These are phyloP conservation scores for Leucoma salicis DNA, from an alignment of 2,888 invertebrate species.

Conservation along the genomic window DNA sequence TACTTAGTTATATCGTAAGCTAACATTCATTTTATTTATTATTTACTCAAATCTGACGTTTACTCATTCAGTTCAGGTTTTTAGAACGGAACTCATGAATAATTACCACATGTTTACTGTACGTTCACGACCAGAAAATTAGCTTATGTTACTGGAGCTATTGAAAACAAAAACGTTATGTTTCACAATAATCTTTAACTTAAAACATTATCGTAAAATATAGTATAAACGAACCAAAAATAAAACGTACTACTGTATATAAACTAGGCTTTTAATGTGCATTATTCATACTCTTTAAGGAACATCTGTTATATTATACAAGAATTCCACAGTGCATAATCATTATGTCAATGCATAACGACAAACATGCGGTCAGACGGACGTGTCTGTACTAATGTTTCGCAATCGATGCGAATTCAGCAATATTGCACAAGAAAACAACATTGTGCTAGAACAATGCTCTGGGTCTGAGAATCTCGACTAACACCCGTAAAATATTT, in stretches of 20 bases:
- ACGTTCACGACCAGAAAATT: background rate
- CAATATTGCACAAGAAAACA: slow-evolving; percentile 73
- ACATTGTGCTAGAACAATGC: slow-evolving; percentile 73
- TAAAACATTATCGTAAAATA: too few species aligned
- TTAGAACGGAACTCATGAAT: slow-evolving; percentile 8
- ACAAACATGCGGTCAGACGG: slow-evolving; percentile 54
- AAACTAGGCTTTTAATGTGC: too few species aligned
- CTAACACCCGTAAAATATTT: slow-evolving; percentile 47
- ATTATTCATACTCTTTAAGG: too few species aligned
- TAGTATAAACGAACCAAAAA: too few species aligned
- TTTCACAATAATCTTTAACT: too few species aligned
- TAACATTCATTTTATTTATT: slow-evolving; percentile 8
- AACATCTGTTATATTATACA: too few species aligned
- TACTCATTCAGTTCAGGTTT: slow-evolving; percentile 7
- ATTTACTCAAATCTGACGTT: slow-evolving; percentile 5
- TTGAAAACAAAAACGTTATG: too few species aligned
- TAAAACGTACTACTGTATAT: too few species aligned
- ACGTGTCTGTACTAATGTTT: slow-evolving; percentile 60
- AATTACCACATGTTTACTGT: background rate
- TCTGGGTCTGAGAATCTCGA: slow-evolving; percentile 58
- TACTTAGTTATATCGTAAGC: slow-evolving; percentile 8
- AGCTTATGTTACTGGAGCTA: too few species aligned
- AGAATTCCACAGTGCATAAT: slow-evolving; percentile 38
- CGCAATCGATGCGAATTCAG: slow-evolving; percentile 70
- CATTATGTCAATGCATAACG: slow-evolving; percentile 56